Evolutionary conservation across 2,797 vertebrate genomes (phyloP).

Genomic region (Telmatherina bonti): DNA sequence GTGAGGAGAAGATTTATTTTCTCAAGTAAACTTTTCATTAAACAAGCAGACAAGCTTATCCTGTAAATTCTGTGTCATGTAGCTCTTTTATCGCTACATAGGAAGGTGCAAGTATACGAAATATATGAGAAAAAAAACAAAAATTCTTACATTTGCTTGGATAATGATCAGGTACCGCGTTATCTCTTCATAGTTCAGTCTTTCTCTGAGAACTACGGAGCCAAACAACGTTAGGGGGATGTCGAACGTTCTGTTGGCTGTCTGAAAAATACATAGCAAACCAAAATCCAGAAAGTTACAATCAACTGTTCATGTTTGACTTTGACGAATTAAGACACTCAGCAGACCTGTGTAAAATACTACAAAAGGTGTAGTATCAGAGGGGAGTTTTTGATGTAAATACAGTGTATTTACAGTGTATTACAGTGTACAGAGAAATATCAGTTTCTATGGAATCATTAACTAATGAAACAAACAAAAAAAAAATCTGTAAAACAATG

Average conservation of each 20-base stretch:
- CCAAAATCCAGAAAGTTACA: neutral
- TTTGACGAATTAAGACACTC: neutral
- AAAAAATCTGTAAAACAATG: no score
- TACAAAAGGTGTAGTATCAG: neutral
- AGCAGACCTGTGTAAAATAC: neutral
- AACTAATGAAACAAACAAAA: no score
- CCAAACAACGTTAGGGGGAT: constrained; percentile 96
- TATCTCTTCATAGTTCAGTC: constrained; percentile 97
- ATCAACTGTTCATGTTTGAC: neutral
- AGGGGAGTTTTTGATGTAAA: neutral
- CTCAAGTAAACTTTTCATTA: neutral
- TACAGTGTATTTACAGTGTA: neutral
- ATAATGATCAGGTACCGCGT: constrained; percentile 94
- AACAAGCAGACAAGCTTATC: neutral
- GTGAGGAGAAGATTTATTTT: neutral
- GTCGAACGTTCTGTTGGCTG: constrained; percentile 93
- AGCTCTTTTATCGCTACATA: neutral
- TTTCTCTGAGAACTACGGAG: constrained; percentile 91
- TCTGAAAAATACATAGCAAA: constrained; percentile 76
- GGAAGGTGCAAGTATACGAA: neutral
- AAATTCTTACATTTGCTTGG: constrained; percentile 98
- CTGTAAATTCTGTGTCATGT: no score
- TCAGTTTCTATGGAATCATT: no score
- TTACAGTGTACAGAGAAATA: neutral
- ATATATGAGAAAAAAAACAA: neutral